phyloP scores from a whole-genome alignment of 2,113 vertebrate genomes.

The Chascanopsetta lugubris region DNA sequence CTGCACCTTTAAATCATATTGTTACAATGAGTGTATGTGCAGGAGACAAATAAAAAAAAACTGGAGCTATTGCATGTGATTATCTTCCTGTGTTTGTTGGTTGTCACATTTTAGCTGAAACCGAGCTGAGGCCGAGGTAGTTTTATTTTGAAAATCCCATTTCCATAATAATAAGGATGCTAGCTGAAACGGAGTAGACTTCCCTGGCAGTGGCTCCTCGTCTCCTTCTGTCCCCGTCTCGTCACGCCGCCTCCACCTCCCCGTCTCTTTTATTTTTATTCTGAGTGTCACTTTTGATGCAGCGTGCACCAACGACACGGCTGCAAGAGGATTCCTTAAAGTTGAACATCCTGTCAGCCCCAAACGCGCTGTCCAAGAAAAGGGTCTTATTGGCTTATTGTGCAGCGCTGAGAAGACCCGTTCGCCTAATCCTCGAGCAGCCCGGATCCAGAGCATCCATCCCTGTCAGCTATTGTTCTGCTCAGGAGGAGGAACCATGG shows the following conservation, averaged over 20 bases:
- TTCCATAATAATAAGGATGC: too few relatives aligned
- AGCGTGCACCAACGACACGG: constrained; percentile 33
- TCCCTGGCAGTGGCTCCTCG: too few relatives aligned
- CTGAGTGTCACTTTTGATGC: constrained; percentile 45
- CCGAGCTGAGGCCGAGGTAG: too few relatives aligned
- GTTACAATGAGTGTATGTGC: too few relatives aligned
- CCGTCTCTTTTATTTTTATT: constrained; percentile 24
- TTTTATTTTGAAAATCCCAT: too few relatives aligned
- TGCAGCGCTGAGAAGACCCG: constrained; percentile 65
- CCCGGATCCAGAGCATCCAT: constrained; percentile 71
- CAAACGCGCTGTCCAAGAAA: constrained; percentile 63
- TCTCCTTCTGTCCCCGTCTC: neutral
- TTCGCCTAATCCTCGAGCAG: constrained; percentile 72
- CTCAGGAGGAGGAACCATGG: constrained; percentile 35
- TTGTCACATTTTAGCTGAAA: too few relatives aligned
- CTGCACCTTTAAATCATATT: too few relatives aligned
- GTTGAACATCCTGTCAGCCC: constrained; percentile 50
- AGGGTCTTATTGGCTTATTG: constrained; percentile 70
- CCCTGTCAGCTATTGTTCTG: constrained; percentile 70
- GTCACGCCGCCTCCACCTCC: neutral
- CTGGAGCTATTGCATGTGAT: too few relatives aligned
- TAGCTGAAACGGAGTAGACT: too few relatives aligned
- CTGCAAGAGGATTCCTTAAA: constrained; percentile 58
- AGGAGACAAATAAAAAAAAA: too few relatives aligned
- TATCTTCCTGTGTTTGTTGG: too few relatives aligned